phyloP scores from a whole-genome alignment of 2,797 vertebrate genomes.

The Hafferia zeledoni region DNA sequence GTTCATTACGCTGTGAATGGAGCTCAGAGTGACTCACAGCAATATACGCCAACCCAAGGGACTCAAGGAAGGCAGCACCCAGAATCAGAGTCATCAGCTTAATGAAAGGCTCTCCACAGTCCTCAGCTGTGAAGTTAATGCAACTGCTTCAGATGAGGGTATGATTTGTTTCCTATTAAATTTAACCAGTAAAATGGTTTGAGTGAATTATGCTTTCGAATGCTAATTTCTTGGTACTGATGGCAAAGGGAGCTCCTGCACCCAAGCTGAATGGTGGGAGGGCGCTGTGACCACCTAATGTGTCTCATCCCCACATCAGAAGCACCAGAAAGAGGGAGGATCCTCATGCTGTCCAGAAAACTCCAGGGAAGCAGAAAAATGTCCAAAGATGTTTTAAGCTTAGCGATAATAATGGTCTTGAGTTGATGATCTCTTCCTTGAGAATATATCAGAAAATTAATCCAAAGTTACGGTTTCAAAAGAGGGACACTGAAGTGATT shows the following conservation, averaged over 20 bases:
- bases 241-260: not conserved
- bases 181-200: not conserved
- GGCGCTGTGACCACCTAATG: not conserved
- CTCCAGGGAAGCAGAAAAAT: not conserved
- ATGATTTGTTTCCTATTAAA: not conserved
- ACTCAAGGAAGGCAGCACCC: not conserved
- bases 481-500: not conserved
- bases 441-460: not conserved
- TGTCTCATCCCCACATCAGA: not conserved
- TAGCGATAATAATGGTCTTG: not conserved
- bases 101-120: not conserved
- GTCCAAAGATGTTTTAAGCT: not conserved
- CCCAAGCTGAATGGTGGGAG: accelerated
- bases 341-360: not conserved
- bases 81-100: not conserved
- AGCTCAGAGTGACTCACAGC: not conserved
- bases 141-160: not conserved
- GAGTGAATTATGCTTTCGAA: not conserved
- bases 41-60: accelerated
- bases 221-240: not conserved
- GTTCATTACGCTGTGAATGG: not conserved
- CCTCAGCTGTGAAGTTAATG: not conserved
- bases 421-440: not conserved
- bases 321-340: not conserved
- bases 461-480: not conserved